Conservation (phyloP, 2,797 vertebrate species). For the Fringilla coelebs region DNA sequence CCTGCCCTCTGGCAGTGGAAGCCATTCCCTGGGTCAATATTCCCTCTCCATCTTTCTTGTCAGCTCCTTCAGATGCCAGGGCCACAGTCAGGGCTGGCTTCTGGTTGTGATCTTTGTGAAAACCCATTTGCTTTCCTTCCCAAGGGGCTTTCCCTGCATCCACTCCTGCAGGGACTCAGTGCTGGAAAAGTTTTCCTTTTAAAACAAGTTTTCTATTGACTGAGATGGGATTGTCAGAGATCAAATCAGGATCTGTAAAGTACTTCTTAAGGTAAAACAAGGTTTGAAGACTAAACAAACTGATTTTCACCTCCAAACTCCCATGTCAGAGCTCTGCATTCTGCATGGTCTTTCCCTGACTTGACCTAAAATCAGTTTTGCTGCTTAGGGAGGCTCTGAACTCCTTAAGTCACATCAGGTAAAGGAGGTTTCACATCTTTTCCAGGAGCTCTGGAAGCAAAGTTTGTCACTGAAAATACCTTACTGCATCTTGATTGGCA, state of each 20-base stretch:
- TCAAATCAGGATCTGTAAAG: not conserved
- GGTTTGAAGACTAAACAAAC: not conserved
- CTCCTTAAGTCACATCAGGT: not conserved
- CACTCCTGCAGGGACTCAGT: not conserved
- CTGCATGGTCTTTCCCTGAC: rapidly evolving
- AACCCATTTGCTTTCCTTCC: not conserved
- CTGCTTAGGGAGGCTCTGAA: not conserved
- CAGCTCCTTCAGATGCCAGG: not conserved
- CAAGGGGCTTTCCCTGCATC: not conserved
- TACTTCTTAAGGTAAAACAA: not conserved
- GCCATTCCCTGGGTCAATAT: not conserved
- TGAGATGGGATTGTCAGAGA: not conserved
- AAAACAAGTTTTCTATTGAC: not conserved
- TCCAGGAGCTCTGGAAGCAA: not conserved
- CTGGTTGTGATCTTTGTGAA: not conserved
- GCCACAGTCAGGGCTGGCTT: rapidly evolving
- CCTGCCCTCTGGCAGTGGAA: rapidly evolving
- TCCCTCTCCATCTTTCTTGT: not conserved
- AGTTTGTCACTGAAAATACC: not conserved
- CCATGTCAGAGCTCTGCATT: rapidly evolving
- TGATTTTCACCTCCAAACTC: not conserved
- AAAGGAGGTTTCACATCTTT: not conserved
- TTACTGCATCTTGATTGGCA: not conserved
- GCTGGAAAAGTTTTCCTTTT: not conserved
- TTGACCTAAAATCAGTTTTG: not conserved